Percentiles rank a stretch among this genome's conserved stretches.
Conservation (phyloP, 2,888 invertebrate species). For the Drosophila austrosaltans region DNA sequence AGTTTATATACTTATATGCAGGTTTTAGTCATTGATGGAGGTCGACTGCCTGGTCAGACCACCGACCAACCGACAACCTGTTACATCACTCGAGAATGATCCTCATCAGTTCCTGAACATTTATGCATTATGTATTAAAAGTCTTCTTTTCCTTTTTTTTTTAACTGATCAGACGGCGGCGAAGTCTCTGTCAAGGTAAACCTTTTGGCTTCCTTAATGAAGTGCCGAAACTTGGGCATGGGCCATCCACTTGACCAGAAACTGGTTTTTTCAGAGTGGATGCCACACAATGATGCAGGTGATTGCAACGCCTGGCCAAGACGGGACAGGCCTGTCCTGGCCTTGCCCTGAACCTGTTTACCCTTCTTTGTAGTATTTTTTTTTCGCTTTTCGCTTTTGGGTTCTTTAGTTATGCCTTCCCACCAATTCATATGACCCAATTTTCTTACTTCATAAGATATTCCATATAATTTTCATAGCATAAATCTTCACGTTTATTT, state of each 20-base stretch:
- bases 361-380: slow-evolving; percentile 2
- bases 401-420: slow-evolving; percentile 74
- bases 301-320: slow-evolving; percentile 56
- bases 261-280: slow-evolving; percentile 47
- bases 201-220: slow-evolving; percentile 70
- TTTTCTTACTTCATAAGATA: slow-evolving; percentile 36
- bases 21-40: neutral
- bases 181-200: slow-evolving; percentile 66
- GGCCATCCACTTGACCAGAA: slow-evolving; percentile 62
- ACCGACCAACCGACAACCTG: slow-evolving; percentile 67
- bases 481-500: slow-evolving; percentile 32
- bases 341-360: slow-evolving; percentile 73
- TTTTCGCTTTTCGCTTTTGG: slow-evolving; percentile 40
- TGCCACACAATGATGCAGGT: slow-evolving; percentile 63
- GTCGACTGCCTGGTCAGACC: slow-evolving; percentile 64
- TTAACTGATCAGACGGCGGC: slow-evolving; percentile 1
- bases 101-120: slow-evolving; percentile 61
- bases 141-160: too few relatives aligned
- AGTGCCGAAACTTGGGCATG: slow-evolving; percentile 76
- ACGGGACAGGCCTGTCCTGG: slow-evolving; percentile 39
- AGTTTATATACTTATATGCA: neutral
- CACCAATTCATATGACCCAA: slow-evolving; percentile 68
- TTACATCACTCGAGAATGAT: slow-evolving; percentile 45
- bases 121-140: slow-evolving; percentile 22
- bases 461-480: slow-evolving; percentile 41